Evolutionary conservation across 2,888 invertebrate species (phyloP).

Genomic region (Dione juno): DNA sequence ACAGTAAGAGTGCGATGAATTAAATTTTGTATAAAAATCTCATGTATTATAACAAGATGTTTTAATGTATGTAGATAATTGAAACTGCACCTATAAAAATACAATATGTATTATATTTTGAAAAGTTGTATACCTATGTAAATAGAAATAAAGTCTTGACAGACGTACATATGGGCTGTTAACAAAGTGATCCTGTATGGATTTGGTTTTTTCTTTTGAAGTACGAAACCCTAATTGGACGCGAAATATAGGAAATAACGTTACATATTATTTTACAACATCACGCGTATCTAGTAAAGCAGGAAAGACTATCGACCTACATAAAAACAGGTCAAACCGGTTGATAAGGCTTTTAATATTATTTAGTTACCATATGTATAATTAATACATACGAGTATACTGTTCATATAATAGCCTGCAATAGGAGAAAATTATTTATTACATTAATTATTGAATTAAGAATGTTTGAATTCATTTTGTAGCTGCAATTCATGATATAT

Average conservation of each 20-base stretch:
- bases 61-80: no score
- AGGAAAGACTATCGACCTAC: slow-evolving; percentile 36
- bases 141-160: no score
- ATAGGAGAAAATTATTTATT: neutral
- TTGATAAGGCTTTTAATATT: slow-evolving; percentile 25
- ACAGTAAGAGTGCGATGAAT: neutral
- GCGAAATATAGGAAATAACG: neutral
- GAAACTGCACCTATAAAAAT: neutral
- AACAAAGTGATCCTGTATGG: no score
- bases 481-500: no score
- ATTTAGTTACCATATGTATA: slow-evolving; percentile 11
- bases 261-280: slow-evolving; percentile 15
- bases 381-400: slow-evolving; percentile 6
- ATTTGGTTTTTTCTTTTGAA: no score
- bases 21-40: neutral
- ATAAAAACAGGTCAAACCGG: slow-evolving; percentile 30
- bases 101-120: neutral
- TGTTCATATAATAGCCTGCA: neutral
- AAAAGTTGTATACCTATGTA: neutral
- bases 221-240: neutral
- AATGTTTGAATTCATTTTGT: no score
- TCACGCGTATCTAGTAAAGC: slow-evolving; percentile 19
- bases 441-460: no score
- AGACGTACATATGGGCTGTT: no score
- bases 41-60: no score